Percentiles rank a stretch among this genome's conserved stretches.
Evolutionary conservation across 1,140 invertebrate genomes (phyloP).

Genomic region (Lepidotrigona ventralis): DNA sequence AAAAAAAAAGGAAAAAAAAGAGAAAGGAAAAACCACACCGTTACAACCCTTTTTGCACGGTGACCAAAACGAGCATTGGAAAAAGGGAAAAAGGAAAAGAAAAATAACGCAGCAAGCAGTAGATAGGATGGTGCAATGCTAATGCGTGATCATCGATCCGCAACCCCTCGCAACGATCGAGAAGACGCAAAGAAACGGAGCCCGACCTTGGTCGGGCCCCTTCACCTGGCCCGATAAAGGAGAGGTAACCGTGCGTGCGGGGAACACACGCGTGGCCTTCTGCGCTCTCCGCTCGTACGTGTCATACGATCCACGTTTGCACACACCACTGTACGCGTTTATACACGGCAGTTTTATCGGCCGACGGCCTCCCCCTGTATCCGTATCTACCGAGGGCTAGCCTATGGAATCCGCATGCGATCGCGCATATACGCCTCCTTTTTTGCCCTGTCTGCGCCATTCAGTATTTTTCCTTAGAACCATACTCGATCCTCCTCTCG

Average conservation of each 20-base stretch:
- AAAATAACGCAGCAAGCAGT: constrained; percentile 11
- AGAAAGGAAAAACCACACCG: background rate
- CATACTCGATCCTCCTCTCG: background rate
- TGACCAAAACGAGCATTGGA: background rate
- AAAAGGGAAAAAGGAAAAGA: constrained; percentile 46
- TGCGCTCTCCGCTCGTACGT: constrained; percentile 59
- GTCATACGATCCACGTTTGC: constrained; percentile 71
- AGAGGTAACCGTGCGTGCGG: constrained; percentile 45
- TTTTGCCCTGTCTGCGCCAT: background rate
- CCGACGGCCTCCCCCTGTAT: constrained; percentile 5
- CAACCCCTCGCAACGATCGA: constrained; percentile 75
- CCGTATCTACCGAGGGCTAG: constrained; percentile 33
- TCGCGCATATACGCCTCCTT: constrained; percentile 50
- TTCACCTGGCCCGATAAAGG: constrained; percentile 76
- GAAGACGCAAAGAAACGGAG: constrained; percentile 62
- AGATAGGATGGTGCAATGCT: constrained; percentile 73
- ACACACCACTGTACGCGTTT: constrained; percentile 40
- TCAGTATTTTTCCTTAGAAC: background rate
- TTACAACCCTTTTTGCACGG: background rate
- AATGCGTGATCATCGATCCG: constrained; percentile 78
- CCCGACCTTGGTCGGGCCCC: constrained; percentile 74
- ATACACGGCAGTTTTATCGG: constrained; percentile 63
- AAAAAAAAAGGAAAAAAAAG: no score
- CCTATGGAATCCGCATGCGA: constrained; percentile 46
- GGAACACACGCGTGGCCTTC: constrained; percentile 35